phyloP scores from a whole-genome alignment of 2,888 invertebrate genomes.

The Chelonus formosanus region DNA sequence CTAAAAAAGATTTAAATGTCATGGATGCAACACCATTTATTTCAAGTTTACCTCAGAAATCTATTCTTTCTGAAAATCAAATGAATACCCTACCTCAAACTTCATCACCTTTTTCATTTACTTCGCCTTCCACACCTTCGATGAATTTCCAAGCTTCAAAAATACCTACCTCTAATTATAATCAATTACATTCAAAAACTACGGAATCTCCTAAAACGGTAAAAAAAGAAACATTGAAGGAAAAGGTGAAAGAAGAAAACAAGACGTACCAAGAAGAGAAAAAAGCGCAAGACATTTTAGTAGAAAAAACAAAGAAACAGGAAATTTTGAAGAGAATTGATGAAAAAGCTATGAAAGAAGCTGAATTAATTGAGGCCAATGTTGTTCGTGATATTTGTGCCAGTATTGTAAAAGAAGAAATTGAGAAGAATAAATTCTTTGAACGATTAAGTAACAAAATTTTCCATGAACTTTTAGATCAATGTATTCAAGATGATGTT shows the following conservation, averaged over 20 bases:
- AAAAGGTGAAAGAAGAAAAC: slow-evolving; percentile 18
- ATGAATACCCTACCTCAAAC: not conserved
- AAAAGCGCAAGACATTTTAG: slow-evolving; percentile 23
- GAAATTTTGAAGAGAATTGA: slow-evolving; percentile 40
- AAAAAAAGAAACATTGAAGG: not conserved
- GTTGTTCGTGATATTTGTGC: slow-evolving; percentile 49
- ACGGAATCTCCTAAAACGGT: not conserved
- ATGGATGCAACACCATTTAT: not conserved
- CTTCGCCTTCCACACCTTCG: not conserved
- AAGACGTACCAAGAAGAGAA: slow-evolving; percentile 16
- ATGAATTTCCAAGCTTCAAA: not conserved
- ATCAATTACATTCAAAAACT: not conserved
- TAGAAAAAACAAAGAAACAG: slow-evolving; percentile 22
- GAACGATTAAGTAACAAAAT: slow-evolving; percentile 51
- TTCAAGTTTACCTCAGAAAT: not conserved
- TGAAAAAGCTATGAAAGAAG: slow-evolving; percentile 46
- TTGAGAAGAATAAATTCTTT: slow-evolving; percentile 42
- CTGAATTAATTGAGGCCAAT: slow-evolving; percentile 45
- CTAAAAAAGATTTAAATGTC: too few relatives aligned
- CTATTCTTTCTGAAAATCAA: not conserved
- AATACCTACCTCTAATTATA: not conserved
- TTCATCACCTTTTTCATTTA: not conserved
- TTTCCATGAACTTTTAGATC: slow-evolving; percentile 45
- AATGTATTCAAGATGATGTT: slow-evolving; percentile 56
- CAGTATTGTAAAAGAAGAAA: slow-evolving; percentile 45